phyloP scores from a whole-genome alignment of 2,888 invertebrate genomes.

The Lissonota sp. region DNA sequence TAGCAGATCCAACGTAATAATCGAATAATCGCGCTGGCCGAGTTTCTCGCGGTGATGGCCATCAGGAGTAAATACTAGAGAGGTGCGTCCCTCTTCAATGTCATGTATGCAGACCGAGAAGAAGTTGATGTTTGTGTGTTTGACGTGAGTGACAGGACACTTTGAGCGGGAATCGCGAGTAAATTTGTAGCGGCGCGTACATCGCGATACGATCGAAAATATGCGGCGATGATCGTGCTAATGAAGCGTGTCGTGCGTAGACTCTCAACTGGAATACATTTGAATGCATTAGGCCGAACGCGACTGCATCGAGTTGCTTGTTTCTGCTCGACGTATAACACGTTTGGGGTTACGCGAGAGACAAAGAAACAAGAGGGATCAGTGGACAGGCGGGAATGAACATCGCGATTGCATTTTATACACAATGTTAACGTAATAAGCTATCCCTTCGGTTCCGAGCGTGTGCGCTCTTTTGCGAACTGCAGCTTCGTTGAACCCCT shows the following conservation, averaged over 20 bases:
- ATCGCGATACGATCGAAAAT: no score
- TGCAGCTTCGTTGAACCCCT: no score
- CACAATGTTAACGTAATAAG: background rate
- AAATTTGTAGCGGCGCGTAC: no score
- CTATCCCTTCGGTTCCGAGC: no score
- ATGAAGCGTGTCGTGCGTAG: conserved; percentile 77
- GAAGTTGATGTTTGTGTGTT: no score
- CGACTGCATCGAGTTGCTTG: conserved; percentile 24
- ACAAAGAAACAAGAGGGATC: background rate
- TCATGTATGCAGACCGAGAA: no score
- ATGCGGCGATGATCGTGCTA: conserved; percentile 71
- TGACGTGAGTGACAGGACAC: no score
- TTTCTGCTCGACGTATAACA: conserved; percentile 16
- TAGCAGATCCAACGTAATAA: conserved; percentile 81
- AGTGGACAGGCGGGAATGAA: background rate
- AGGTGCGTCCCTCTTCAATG: no score
- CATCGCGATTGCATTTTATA: background rate
- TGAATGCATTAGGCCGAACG: conserved; percentile 75
- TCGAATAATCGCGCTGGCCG: conserved; percentile 78
- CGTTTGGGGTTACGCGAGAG: conserved; percentile 35
- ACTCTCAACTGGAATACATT: conserved; percentile 77
- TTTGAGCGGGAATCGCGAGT: no score
- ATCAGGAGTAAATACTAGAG: no score
- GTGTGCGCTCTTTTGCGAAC: no score
- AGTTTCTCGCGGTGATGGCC: conserved; percentile 32